Percentiles rank a stretch among this genome's conserved stretches.
These are phyloP conservation scores for Melieria crassipennis DNA, from an alignment of 2,888 invertebrate species.

Conservation along the genomic window DNA sequence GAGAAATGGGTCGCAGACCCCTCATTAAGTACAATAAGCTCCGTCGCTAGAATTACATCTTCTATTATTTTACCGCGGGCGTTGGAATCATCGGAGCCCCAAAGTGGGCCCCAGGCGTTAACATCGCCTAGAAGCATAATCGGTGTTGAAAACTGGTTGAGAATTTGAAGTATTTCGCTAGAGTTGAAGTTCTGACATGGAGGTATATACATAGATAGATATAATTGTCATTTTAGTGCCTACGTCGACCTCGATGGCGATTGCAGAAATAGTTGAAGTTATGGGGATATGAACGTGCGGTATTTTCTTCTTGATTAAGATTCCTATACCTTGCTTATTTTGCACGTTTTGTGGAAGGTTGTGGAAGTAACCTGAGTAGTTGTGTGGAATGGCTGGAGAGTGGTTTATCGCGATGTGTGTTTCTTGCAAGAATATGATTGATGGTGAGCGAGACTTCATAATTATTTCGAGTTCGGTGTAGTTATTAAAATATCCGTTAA, in stretches of 20 bases:
- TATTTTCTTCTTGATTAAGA: neutral
- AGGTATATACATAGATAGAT: too few relatives aligned
- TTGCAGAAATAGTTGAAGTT: too few relatives aligned
- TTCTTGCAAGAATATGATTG: slow-evolving; percentile 11
- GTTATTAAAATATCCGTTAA: slow-evolving; percentile 16
- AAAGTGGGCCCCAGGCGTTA: slow-evolving; percentile 4
- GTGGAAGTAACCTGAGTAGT: slow-evolving; percentile 3
- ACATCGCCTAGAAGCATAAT: slow-evolving; percentile 5
- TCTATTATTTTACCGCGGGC: slow-evolving; percentile 1
- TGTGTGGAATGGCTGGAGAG: neutral
- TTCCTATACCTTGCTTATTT: neutral
- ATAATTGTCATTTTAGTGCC: neutral
- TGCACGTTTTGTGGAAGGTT: neutral
- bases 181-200: too few relatives aligned
- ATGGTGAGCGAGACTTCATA: neutral
- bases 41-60: neutral
- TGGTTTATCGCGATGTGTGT: slow-evolving; percentile 2
- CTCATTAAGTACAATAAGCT: neutral
- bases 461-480: slow-evolving; percentile 10
- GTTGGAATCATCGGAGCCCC: neutral
- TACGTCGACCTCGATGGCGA: neutral
- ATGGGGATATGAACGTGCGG: neutral
- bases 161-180: too few relatives aligned
- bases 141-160: neutral
- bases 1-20: neutral